Evolutionary conservation across 2,797 vertebrate species (phyloP).

Genomic region (Poecile montanus): DNA sequence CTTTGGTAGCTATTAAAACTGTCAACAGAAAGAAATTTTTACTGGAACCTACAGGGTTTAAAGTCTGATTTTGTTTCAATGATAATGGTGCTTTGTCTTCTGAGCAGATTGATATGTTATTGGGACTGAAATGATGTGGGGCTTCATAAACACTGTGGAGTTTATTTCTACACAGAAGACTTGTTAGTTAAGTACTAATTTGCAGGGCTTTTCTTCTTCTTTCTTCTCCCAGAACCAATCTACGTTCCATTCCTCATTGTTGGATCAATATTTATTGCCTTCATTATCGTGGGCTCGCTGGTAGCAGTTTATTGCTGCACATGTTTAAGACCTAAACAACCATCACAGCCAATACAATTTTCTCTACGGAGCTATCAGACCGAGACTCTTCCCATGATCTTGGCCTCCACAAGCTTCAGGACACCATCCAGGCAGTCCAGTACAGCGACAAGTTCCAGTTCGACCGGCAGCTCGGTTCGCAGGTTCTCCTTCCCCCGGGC

Average conservation of each 20-base stretch:
- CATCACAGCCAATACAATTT: conserved; percentile 91
- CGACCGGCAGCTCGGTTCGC: conserved; percentile 84
- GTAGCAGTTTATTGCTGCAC: conserved; percentile 97
- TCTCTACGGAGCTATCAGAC: conserved; percentile 93
- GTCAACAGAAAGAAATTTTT: neutral
- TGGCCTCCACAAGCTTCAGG: conserved; percentile 85
- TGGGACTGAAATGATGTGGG: neutral
- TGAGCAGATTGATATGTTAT: neutral
- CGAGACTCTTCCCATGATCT: conserved; percentile 97
- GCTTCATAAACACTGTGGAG: neutral
- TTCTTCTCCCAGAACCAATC: conserved; percentile 86
- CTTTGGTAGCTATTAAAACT: neutral
- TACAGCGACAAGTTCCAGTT: conserved; percentile 92
- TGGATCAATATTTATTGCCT: conserved; percentile 96
- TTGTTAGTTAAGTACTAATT: neutral
- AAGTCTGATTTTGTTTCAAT: neutral
- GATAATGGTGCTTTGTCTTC: neutral
- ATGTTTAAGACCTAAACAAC: conserved; percentile 93
- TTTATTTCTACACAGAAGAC: neutral
- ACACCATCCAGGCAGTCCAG: conserved; percentile 93
- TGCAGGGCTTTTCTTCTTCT: neutral
- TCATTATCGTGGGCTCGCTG: conserved; percentile 92
- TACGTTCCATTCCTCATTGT: conserved; percentile 98
- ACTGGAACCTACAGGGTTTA: neutral
- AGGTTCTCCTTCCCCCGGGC: conserved; percentile 86